These are phyloP conservation scores for Dicyrtoma fusca DNA, from an alignment of 2,888 invertebrate species.

Conservation along the genomic window DNA sequence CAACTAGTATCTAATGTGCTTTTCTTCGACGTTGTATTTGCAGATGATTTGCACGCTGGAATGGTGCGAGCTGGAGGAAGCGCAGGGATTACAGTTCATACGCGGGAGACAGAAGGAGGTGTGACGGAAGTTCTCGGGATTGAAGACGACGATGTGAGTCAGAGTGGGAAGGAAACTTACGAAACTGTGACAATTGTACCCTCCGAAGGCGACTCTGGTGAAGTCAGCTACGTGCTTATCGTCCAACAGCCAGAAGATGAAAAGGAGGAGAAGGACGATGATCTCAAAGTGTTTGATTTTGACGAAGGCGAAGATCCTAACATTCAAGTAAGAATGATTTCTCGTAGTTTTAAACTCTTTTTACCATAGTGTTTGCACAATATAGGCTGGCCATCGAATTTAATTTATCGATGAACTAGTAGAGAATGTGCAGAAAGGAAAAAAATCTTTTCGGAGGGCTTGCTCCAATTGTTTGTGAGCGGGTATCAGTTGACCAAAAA, in stretches of 20 bases:
- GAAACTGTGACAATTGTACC: conserved; percentile 75
- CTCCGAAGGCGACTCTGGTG: conserved; percentile 73
- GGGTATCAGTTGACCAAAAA: conserved; percentile 21
- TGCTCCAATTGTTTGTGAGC: conserved; percentile 32
- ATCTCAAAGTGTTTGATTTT: conserved; percentile 74
- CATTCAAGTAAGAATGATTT: conserved; percentile 57
- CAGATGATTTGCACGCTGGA: conserved; percentile 26
- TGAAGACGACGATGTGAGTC: conserved; percentile 44
- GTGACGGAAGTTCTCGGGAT: conserved; percentile 48
- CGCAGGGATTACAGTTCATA: conserved; percentile 43
- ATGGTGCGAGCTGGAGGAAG: conserved; percentile 19
- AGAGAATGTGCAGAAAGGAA: conserved; percentile 30
- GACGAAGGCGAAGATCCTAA: conserved; percentile 70
- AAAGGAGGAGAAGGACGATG: conserved; percentile 63
- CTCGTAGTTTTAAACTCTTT: too few relatives aligned
- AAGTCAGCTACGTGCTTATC: conserved; percentile 85
- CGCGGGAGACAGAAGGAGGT: conserved; percentile 43
- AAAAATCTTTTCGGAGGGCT: conserved; percentile 40
- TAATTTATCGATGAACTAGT: conserved; percentile 28
- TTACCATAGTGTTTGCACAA: conserved; percentile 14
- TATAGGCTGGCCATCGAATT: conserved; percentile 22
- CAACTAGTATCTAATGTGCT: too few relatives aligned
- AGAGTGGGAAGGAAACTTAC: conserved; percentile 37
- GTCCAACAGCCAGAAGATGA: conserved; percentile 74
- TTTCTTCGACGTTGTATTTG: too few relatives aligned